phyloP scores from a whole-genome alignment of 1,140 invertebrate genomes.

The Teleogryllus occipitalis region DNA sequence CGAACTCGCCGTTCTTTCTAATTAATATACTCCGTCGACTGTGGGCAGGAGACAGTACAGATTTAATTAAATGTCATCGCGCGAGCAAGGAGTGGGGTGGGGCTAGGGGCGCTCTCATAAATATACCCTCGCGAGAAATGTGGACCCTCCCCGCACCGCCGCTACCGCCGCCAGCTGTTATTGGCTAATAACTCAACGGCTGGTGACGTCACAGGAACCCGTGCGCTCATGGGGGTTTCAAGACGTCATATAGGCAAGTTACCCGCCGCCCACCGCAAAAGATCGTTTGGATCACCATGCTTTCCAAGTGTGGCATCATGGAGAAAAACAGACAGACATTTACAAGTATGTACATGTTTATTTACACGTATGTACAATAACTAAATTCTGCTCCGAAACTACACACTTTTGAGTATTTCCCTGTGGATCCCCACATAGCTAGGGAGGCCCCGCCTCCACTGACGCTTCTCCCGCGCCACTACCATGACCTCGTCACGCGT shows the following conservation, averaged over 20 bases:
- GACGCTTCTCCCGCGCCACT: no score
- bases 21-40: not conserved
- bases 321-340: no score
- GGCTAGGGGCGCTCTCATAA: not conserved
- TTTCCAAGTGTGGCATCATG: no score
- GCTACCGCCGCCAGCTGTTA: not conserved
- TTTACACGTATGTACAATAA: no score
- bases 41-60: not conserved
- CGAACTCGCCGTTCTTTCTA: not conserved
- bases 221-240: not conserved
- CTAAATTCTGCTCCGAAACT: no score
- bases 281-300: no score
- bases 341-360: no score
- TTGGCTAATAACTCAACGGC: not conserved
- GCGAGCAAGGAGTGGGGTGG: no score
- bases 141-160: not conserved
- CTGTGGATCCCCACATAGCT: no score
- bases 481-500: no score
- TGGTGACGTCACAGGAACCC: not conserved
- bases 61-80: conserved; percentile 1
- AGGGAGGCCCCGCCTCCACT: no score
- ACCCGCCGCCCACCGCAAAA: not conserved
- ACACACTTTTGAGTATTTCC: no score
- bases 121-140: not conserved
- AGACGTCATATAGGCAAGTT: not conserved